These are phyloP conservation scores for Lagopus leucura DNA, from an alignment of 2,113 vertebrate genomes.

Conservation along the genomic window DNA sequence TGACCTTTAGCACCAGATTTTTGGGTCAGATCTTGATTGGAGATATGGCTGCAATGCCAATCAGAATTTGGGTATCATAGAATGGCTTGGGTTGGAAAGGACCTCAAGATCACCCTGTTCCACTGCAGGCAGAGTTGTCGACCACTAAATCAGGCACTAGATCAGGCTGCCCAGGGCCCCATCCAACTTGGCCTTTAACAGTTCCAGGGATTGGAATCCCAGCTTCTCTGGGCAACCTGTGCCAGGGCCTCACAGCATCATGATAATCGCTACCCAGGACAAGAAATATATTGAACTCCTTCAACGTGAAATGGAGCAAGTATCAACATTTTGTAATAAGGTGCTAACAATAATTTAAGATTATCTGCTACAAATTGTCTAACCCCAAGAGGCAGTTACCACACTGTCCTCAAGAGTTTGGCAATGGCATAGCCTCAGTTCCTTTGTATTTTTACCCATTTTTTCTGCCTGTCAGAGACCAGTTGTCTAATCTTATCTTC, in stretches of 20 bases:
- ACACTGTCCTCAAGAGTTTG: background rate
- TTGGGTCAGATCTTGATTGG: background rate
- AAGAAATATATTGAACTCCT: background rate
- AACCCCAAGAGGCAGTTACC: background rate
- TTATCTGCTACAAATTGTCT: background rate
- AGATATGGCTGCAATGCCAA: background rate
- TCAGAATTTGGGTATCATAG: background rate
- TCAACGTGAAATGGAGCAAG: background rate
- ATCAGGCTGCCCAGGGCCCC: no score
- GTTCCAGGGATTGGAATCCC: no score
- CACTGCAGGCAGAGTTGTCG: background rate
- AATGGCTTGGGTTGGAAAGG: background rate
- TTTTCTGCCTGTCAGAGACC: background rate
- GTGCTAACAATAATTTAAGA: background rate
- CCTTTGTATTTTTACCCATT: accelerated
- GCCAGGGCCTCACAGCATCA: no score
- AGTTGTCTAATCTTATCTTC: background rate
- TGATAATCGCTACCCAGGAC: background rate
- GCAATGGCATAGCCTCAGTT: background rate
- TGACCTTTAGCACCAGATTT: background rate
- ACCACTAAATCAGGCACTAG: no score
- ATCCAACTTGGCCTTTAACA: no score
- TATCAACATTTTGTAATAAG: background rate
- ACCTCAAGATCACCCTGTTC: background rate
- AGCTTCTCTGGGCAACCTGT: no score